Conservation (phyloP, 2,797 vertebrate genomes). For the Gallinago nigripennis region DNA sequence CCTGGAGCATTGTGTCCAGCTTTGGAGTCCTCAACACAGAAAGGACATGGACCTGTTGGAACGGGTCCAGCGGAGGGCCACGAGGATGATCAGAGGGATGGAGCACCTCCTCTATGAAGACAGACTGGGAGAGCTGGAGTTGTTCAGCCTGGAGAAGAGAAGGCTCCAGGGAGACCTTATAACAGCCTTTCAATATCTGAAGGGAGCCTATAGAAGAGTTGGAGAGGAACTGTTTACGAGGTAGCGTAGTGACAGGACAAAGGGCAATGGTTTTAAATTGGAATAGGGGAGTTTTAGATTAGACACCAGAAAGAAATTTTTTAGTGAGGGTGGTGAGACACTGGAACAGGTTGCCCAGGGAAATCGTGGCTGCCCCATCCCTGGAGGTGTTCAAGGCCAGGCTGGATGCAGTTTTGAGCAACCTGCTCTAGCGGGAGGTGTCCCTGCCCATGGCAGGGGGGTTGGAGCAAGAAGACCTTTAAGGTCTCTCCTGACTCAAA, state of each 20-base stretch:
- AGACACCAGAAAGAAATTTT: not conserved
- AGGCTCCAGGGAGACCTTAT: not conserved
- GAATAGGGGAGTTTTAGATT: not conserved
- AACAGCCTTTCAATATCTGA: not conserved
- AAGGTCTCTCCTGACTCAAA: not conserved
- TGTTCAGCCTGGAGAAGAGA: not conserved
- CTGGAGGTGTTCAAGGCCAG: not conserved
- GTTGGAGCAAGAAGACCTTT: not conserved
- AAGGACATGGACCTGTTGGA: not conserved
- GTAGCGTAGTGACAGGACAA: not conserved
- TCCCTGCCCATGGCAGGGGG: not conserved
- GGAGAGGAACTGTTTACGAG: not conserved
- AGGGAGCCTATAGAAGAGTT: not conserved
- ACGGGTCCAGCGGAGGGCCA: not conserved
- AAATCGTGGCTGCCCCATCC: not conserved
- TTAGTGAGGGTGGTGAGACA: not conserved
- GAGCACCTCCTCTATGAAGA: not conserved
- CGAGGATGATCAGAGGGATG: not conserved
- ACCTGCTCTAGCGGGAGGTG: not conserved
- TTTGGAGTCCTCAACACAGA: not conserved
- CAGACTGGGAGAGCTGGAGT: not conserved
- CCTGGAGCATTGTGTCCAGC: not conserved
- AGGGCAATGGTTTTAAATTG: not conserved
- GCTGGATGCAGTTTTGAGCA: not conserved
- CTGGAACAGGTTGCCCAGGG: not conserved